Evolutionary conservation across 2,888 invertebrate genomes (phyloP), one percentile per base, ranked within the genome.

Genomic region (Bugulina stolonifera): DNA sequence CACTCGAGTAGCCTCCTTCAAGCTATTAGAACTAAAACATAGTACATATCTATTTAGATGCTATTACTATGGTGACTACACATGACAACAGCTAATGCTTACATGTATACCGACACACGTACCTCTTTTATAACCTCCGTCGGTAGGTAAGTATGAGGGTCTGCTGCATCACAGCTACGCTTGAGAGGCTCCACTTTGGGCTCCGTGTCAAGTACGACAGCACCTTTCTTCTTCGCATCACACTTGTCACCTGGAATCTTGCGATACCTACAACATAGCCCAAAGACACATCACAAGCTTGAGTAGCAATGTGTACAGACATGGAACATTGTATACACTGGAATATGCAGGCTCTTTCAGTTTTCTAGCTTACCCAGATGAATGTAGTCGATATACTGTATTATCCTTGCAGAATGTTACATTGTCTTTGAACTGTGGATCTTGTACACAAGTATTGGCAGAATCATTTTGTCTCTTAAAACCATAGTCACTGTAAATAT

Each of bases 391-490:
- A n/a, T 32, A 64, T 2, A 34, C 78, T 57, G 80, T 78, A 5
- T 81, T 80, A 25, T 78, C 73, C 23, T 78, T 64, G 75, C 83
- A 83, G 64, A 83, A 79, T 72, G 82, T 78, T n/a, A 82, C 77
- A 27, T 75, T 74, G 18, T 74, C 75, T 23, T 75, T 76, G 70
- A 81, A 80, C 0, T 76, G 73, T 23, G 71, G 64, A 22, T 80
- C 77, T 72, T 76, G 74, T 0, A 76, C 64, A 76, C 83, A 84
- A 1, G 73, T 71, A 35, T 79, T 78, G n/a, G 75, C 76, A 10
- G 76, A 77, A 0, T 73, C 75, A 2, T 77, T 77, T 43, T 43
- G 43, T 69, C 81, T 73, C 69, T 76, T 75, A 76, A 78, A 84
- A 14, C 81, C 83, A 76, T 80, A 84, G 71, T 83, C 83, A 80